Base-by-base conservation (phyloP, 2,113 vertebrate species). In the Aepyceros melampus region DNA sequence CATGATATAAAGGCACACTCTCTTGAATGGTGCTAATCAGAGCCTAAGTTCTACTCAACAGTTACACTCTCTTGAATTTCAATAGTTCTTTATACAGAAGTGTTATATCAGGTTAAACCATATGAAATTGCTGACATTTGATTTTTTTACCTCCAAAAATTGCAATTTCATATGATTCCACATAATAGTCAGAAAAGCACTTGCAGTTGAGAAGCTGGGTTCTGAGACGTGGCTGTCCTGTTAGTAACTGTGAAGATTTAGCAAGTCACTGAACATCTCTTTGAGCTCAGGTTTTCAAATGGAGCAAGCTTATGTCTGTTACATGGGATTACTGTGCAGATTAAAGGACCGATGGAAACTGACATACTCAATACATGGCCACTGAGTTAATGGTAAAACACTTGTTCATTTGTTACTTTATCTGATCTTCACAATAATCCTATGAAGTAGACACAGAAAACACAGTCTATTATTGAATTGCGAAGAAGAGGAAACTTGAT, bases 81-180 rank as follows among this genome's bases (percentile, higher is more conserved):
- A 87, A 31, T 87, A 55, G 14, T 58, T 89, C 91, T 94, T 67
- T 76, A 84, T 40, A 91, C 47, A 87, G 43, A 87, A 89, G 31
- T 94, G 74, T 71, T 62, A 31, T 64, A 96, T 56, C 91, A 81
- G 31, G 27, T 84, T 84, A 96, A 91, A 90, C 19, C 64, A 49
- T 17, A 64, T 60, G 56, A 87, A 96, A 97, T 87, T 58, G 25
- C 71, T 97, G 74, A 43, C 62, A 89, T 96, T 83, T 15, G 0
- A 36, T 79, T 94, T 94, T 96, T 96, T 95, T 88, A 89, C 62
- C 51, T 93, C 58, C 25, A 67, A 81, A 89, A 67, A 62, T 51
- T 91, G 64, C 91, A 74, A 84, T 93, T 95, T 92, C 19, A 16
- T 87, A 31, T 82, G 87, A 96, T 91, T 96, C 87, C 81, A 86